Evolutionary conservation across 2,888 invertebrate species (phyloP).

Genomic region (Nycteola revayana): DNA sequence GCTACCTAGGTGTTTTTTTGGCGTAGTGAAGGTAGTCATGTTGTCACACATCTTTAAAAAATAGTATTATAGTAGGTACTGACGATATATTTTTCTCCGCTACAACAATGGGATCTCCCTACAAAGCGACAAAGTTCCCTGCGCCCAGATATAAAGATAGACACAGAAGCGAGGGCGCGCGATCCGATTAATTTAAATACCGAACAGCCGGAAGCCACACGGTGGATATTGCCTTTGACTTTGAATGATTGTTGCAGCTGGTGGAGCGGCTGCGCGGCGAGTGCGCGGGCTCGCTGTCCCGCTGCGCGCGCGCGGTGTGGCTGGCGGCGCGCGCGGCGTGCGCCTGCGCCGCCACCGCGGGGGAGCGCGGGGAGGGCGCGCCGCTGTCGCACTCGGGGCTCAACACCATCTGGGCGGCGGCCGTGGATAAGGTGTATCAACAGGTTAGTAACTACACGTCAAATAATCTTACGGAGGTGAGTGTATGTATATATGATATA

Average conservation of each 20-base stretch:
- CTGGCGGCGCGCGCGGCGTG: constrained; percentile 62
- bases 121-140: too few species aligned
- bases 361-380: constrained; percentile 66
- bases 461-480: too few species aligned
- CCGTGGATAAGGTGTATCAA: constrained; percentile 84
- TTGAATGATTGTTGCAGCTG: too few species aligned
- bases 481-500: too few species aligned
- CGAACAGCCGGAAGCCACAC: constrained; percentile 29
- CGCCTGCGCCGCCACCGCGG: constrained; percentile 65
- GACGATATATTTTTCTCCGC: too few species aligned
- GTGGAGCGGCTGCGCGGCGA: constrained; percentile 62
- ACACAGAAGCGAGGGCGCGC: constrained; percentile 17
- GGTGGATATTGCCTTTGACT: too few species aligned
- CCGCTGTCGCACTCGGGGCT: constrained; percentile 53
- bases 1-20: too few species aligned
- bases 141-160: constrained; percentile 24
- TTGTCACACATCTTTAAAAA: too few species aligned
- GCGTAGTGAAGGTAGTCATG: too few species aligned
- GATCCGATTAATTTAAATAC: constrained; percentile 43
- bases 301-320: constrained; percentile 51
- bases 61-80: too few species aligned
- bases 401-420: constrained; percentile 69
- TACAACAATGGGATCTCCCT: too few species aligned
- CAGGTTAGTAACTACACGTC: constrained; percentile 56
- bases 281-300: constrained; percentile 45